phyloP scores from a whole-genome alignment of 2,797 vertebrate genomes.

The Rhinatrema bivittatum region DNA sequence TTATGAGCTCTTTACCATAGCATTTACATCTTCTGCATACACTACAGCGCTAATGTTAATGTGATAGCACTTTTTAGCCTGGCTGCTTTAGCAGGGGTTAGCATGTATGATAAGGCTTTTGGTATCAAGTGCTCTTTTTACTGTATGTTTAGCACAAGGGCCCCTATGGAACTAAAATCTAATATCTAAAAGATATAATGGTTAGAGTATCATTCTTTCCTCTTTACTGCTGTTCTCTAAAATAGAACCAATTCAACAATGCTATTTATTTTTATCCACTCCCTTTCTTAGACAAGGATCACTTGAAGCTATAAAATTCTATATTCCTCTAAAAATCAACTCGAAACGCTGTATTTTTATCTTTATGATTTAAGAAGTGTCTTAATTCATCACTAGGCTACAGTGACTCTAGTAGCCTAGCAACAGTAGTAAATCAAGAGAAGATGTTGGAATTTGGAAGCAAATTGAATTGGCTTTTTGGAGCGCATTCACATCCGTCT shows the following conservation, averaged over 20 bases:
- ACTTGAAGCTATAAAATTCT: conserved; percentile 15
- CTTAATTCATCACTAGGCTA: conserved; percentile 35
- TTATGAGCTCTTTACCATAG: no score
- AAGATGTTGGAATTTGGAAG: conserved; percentile 3
- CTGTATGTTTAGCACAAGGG: no score
- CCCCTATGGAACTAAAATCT: no score
- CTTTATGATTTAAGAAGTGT: conserved; percentile 36
- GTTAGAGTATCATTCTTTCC: background rate
- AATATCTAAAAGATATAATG: no score
- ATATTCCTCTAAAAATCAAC: conserved; percentile 23
- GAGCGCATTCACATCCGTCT: background rate
- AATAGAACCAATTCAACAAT: background rate
- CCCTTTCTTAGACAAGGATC: background rate
- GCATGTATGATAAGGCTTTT: no score
- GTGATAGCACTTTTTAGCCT: no score
- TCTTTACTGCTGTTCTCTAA: background rate
- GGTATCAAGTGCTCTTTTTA: no score
- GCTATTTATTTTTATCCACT: background rate
- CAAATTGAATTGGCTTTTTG: background rate
- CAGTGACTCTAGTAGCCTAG: conserved; percentile 46
- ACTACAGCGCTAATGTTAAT: no score
- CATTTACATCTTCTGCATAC: no score
- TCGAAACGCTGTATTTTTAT: conserved; percentile 24
- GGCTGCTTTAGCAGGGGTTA: no score
- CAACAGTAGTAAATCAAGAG: conserved; percentile 39